Conservation (phyloP, 2,113 vertebrate species). For the Gymnorhina tibicen region DNA sequence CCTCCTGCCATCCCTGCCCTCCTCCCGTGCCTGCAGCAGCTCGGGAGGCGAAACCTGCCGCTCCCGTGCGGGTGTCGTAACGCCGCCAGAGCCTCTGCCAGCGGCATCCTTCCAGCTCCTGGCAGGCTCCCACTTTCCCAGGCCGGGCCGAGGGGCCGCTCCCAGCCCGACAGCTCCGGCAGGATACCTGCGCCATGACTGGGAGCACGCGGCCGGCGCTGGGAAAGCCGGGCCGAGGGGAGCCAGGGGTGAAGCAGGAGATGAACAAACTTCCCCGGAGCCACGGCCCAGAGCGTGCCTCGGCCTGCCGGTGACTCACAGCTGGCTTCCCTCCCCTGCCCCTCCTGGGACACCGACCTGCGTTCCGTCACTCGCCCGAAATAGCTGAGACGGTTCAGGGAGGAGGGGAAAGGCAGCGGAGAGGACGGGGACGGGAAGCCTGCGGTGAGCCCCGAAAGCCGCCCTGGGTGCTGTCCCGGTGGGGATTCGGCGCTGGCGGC, state of each 20-base stretch:
- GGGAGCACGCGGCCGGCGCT: conserved; percentile 26
- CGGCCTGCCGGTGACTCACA: conserved; percentile 51
- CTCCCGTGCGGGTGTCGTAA: conserved; percentile 6
- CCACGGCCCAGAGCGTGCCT: conserved; percentile 48
- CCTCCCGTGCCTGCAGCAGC: background rate
- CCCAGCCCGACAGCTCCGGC: conserved; percentile 64
- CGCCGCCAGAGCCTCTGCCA: background rate
- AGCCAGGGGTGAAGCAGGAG: conserved; percentile 44
- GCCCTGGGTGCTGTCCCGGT: background rate
- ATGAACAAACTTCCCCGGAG: conserved; percentile 55
- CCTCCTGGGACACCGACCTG: conserved; percentile 23
- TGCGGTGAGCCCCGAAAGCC: background rate
- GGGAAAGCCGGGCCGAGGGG: conserved; percentile 55
- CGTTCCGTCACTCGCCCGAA: conserved; percentile 3
- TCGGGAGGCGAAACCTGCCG: conserved; percentile 75
- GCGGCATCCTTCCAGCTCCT: conserved; percentile 40
- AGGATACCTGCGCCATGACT: conserved; percentile 59
- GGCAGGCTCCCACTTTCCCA: conserved; percentile 62
- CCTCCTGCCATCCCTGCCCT: background rate
- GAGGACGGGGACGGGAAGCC: background rate
- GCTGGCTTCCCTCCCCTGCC: conserved; percentile 41
- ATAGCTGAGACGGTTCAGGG: background rate
- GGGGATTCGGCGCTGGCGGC: background rate
- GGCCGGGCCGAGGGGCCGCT: conserved; percentile 41
- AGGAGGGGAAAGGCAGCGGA: background rate